Percentiles rank a stretch among this genome's conserved stretches.
These are phyloP conservation scores for Osmerus mordax DNA, from an alignment of 2,113 vertebrate species.

Conservation along the genomic window DNA sequence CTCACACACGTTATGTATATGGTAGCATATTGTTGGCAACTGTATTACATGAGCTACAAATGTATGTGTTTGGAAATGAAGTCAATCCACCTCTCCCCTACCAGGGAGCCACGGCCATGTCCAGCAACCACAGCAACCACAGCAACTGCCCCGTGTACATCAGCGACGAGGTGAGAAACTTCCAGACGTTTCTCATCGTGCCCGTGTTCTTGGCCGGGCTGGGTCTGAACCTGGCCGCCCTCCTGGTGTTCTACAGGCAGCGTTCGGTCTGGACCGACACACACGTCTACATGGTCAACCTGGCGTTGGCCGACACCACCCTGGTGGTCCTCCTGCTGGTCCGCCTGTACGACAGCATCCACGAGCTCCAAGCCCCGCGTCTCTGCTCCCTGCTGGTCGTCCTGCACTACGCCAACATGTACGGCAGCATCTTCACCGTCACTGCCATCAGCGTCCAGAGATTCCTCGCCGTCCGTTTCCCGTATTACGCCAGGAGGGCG, in stretches of 20 bases:
- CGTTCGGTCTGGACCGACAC: slow-evolving; percentile 18
- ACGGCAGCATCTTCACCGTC: slow-evolving; percentile 22
- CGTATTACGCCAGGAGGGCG: neutral
- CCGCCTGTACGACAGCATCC: slow-evolving; percentile 3
- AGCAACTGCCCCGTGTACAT: neutral
- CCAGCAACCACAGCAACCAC: neutral
- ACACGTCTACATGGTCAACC: slow-evolving; percentile 15
- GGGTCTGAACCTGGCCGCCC: neutral
- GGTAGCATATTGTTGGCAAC: no score
- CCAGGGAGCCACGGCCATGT: neutral
- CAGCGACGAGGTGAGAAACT: neutral
- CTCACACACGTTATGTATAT: no score
- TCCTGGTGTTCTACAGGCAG: neutral
- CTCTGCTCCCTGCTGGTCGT: slow-evolving; percentile 7
- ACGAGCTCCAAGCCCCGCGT: accelerated
- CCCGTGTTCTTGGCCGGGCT: slow-evolving; percentile 8
- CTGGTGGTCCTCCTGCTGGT: slow-evolving; percentile 18
- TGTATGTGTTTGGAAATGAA: no score
- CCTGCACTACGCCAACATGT: slow-evolving; percentile 22
- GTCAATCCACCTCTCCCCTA: neutral
- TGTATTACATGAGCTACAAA: no score
- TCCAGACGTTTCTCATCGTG: slow-evolving; percentile 1
- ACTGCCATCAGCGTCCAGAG: slow-evolving; percentile 17
- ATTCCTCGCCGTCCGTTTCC: neutral
- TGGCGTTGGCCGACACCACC: slow-evolving; percentile 3